Base-by-base conservation (phyloP, 1,140 invertebrate species). In the Holotrichia oblita region DNA sequence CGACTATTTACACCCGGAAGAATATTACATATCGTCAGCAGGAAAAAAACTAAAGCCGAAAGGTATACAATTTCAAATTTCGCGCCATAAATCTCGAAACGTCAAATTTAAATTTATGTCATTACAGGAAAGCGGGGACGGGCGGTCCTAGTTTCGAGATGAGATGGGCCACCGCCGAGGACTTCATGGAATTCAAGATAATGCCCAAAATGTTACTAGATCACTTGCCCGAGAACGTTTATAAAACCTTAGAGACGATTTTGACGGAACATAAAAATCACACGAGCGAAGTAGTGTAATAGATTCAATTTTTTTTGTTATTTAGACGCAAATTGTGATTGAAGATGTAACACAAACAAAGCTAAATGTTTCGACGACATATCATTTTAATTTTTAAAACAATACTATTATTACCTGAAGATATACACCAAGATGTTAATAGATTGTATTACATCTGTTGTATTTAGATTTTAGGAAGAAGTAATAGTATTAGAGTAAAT, bases 161-260 rank as follows among this genome's bases (percentile, higher is more conserved):
- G 93, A 88, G 93, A 24, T 94, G 93, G 93, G 91, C 93, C 8
- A 88, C 90, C 79, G 88, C 93, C 1, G 93, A 94, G 85, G 93
- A 94, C 85, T 93, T 94, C 86, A 91, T 91, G 87, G 93, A 94
- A 83, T 82, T 94, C 22, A 88, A 91, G 80, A 91, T 94, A 22
- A 93, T 94, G 93, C 93, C 93, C 17, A 88, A 92, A 14, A 94
- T 94, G 93, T 82, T 94, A 1, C 86, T 94, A 1, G 93, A 94
- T 85, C 93, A 94, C 82, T 85, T 94, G 22, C 93, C 93, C 8
- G 91, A 94, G 83, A 93, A 93, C 83, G 88, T 94, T 20, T 89
- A 92, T 78, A 88, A 90, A 79, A 92, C 91, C n/a, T 85, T 94
- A 77, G 88, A 90, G 27, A 91, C 89, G 2, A 88, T 94, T 40